Evolutionary conservation across 2,113 vertebrate genomes (phyloP), one percentile per base, ranked within the genome.

Genomic region (Mugil cephalus): DNA sequence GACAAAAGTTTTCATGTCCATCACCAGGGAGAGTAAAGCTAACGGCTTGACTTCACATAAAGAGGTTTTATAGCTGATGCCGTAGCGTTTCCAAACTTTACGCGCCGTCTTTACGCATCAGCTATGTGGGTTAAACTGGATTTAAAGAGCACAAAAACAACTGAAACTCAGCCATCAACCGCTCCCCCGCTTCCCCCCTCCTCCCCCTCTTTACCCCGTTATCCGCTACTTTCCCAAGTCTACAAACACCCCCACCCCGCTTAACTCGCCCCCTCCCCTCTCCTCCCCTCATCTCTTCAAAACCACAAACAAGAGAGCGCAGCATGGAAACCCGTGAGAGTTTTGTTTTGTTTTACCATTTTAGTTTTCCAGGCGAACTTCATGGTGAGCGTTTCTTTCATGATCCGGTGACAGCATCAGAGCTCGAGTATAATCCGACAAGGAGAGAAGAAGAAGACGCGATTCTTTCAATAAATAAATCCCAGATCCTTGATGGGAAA

Each of bases 331-430:
- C 40, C 46, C 46, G 24, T 8, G 60, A 24, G 15, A n/a, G 43
- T 18, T 64, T 70, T 62, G 15, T 9, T n/a, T 51, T 12, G 21
- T 60, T 74, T 96, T 96, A 97, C 96, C 96, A 97, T 97, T 94
- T 97, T 97, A 96, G 92, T 94, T 95, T 93, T 96, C 96, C 96
- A 96, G 91, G 95, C 95, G 93, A 96, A 95, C 94, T 95, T 96
- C 97, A 97, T 98, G 89, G 94, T 96, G 92, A 94, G 91, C 53
- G 90, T 82, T 92, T 94, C 93, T 91, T 88, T 91, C 94, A 90
- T 94, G 84, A 66, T 93, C 89, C 83, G 84, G 82, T 36, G 79
- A 87, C 92, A 78, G 91, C 94, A 95, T 96, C 88, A 79, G 92
- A 91, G 78, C 85, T 61, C 21, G 59, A 63, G 36, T 50, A 56